Conservation (phyloP, 92 coral and sea anemone genomes). For the Porites lobata region DNA sequence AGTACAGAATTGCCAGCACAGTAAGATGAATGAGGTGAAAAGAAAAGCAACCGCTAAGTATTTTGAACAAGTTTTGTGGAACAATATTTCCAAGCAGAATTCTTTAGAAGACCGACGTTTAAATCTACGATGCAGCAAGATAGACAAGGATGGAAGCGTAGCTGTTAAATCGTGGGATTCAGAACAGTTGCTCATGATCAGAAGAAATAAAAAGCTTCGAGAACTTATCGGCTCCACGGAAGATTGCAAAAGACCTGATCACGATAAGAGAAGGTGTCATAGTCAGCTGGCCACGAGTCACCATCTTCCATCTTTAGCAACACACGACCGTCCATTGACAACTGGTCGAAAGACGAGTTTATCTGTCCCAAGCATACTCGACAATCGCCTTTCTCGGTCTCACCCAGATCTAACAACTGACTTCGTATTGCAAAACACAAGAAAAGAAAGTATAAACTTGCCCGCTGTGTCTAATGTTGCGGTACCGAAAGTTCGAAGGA, state of each 20-base stretch:
- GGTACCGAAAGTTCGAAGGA: not conserved
- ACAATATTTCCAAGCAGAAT: constrained; percentile 28
- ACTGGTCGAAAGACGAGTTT: not conserved
- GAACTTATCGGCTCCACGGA: constrained; percentile 5
- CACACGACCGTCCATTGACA: not conserved
- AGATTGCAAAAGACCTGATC: not conserved
- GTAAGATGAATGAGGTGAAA: constrained; percentile 31
- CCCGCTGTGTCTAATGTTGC: not conserved
- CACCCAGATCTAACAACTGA: not conserved
- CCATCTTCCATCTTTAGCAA: constrained; percentile 4
- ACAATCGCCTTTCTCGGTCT: constrained; percentile 6
- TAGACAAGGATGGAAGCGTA: constrained; percentile 22
- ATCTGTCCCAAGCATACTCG: not conserved
- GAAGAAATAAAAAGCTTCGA: constrained; percentile 27
- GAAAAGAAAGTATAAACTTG: constrained; percentile 1
- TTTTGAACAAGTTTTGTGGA: constrained; percentile 36
- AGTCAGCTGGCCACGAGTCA: constrained; percentile 1
- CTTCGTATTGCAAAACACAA: not conserved
- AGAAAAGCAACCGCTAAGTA: constrained; percentile 22
- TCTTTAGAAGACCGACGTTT: constrained; percentile 42
- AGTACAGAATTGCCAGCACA: not conserved
- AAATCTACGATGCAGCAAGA: constrained; percentile 11
- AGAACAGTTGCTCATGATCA: constrained; percentile 27
- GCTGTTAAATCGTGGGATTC: constrained; percentile 31
- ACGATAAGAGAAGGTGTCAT: not conserved